Percentiles rank a stretch among this genome's conserved stretches.
Conservation (phyloP, 2,888 invertebrate species). For the Rhopalosiphum nymphaeae region DNA sequence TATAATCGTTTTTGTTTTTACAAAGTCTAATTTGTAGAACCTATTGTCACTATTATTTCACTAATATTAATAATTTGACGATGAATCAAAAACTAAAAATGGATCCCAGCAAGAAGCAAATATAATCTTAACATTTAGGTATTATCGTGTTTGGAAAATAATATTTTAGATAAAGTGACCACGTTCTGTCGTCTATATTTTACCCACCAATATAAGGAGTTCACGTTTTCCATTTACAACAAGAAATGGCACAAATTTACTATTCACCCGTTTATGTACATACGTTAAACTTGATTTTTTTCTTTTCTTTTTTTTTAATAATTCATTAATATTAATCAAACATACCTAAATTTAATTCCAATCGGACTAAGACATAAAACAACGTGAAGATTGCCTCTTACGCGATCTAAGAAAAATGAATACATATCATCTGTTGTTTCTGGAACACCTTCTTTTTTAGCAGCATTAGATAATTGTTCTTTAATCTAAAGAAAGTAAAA, state of each 20-base stretch:
- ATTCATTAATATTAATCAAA: not conserved
- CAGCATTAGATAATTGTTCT: conserved; percentile 74
- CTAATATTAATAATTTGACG: not conserved
- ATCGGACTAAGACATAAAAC: conserved; percentile 91
- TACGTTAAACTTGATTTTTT: not conserved
- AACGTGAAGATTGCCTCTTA: conserved; percentile 82
- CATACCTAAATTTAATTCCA: conserved; percentile 71
- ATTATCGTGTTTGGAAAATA: not conserved
- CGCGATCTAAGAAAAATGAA: conserved; percentile 82
- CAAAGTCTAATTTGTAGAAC: not conserved
- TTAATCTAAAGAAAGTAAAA: conserved; percentile 73
- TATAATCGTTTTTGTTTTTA: not conserved
- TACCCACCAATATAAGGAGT: not conserved
- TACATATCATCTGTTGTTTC: conserved; percentile 81
- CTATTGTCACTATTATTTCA: not conserved
- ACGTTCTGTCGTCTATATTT: not conserved
- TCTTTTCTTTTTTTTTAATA: not conserved
- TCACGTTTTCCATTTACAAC: not conserved
- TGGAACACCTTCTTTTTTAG: conserved; percentile 74
- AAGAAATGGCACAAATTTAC: not conserved
- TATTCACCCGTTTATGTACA: not conserved
- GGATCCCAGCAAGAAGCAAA: not conserved
- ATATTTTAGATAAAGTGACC: not conserved
- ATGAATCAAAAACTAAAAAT: not conserved
- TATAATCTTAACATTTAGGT: not conserved